These are phyloP conservation scores for Periplaneta americana DNA, from an alignment of 1,140 invertebrate species.

Conservation along the genomic window DNA sequence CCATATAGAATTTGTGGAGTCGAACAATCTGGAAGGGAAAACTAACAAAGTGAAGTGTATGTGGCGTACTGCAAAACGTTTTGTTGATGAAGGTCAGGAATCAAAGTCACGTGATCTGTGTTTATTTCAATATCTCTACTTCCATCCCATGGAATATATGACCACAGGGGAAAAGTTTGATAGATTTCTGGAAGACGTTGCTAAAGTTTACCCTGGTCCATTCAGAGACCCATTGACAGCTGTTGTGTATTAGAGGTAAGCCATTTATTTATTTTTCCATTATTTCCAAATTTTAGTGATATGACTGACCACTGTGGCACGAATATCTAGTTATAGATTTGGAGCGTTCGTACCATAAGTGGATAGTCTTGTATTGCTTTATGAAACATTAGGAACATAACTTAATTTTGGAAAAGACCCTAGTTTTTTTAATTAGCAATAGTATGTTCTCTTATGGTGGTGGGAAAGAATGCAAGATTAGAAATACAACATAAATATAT, in stretches of 20 bases:
- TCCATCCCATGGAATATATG: constrained; percentile 2
- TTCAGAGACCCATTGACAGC: constrained; percentile 7
- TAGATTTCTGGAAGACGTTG: constrained; percentile 9
- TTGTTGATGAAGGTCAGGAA: constrained; percentile 1
- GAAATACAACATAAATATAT: too few relatives aligned
- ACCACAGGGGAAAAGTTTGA: constrained; percentile 6
- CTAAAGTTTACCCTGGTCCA: constrained; percentile 7
- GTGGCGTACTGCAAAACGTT: constrained; percentile 6
- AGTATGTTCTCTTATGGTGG: too few relatives aligned
- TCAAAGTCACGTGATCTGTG: not conserved
- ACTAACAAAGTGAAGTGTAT: constrained; percentile 8
- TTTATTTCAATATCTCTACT: constrained; percentile 4
- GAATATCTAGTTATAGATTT: not conserved
- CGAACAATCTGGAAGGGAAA: not conserved
- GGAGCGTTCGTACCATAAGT: not conserved
- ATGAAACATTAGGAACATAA: too few relatives aligned
- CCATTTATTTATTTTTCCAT: not conserved
- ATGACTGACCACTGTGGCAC: not conserved
- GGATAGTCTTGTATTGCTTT: too few relatives aligned
- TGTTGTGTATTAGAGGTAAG: constrained; percentile 8
- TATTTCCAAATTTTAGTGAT: not conserved
- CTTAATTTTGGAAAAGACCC: too few relatives aligned
- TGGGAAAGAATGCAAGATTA: too few relatives aligned
- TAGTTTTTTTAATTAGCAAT: too few relatives aligned
- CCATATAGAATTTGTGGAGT: constrained; percentile 4